These are phyloP conservation scores for Brachyistius frenatus DNA, from an alignment of 2,113 vertebrate genomes.

Conservation along the genomic window DNA sequence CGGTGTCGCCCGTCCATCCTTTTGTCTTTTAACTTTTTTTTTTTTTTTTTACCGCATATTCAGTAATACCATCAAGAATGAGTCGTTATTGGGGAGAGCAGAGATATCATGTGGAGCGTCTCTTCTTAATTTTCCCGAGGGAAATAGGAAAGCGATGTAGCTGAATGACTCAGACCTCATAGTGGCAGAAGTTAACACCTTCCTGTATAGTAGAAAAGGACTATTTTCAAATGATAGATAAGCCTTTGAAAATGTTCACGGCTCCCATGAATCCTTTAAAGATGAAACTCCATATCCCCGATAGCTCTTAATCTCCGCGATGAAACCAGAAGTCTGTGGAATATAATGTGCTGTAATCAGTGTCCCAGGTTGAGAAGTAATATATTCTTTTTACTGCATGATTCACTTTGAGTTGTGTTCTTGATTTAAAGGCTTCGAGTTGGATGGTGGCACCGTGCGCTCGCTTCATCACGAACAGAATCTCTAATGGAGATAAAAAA, in stretches of 20 bases:
- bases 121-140: constrained; percentile 39
- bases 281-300: constrained; percentile 41
- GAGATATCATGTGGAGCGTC: constrained; percentile 9
- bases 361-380: constrained; percentile 22
- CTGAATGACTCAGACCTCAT: constrained; percentile 45
- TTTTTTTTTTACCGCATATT: constrained; percentile 9
- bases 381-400: not conserved
- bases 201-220: constrained; percentile 16
- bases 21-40: constrained; percentile 7
- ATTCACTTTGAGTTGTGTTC: constrained; percentile 16
- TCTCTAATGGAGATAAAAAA: not conserved
- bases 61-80: constrained; percentile 23
- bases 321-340: constrained; percentile 19
- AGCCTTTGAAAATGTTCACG: constrained; percentile 57
- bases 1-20: not conserved
- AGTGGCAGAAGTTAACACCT: constrained; percentile 49
- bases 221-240: constrained; percentile 58
- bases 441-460: not conserved
- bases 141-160: constrained; percentile 22
- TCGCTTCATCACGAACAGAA: not conserved
- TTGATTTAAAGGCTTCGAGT: constrained; percentile 2
- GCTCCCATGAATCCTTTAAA: constrained; percentile 39
- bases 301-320: constrained; percentile 48
- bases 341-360: constrained; percentile 26
- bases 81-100: constrained; percentile 7